A percentile compares a stretch with the other conserved stretches of the same genome.
These are phyloP conservation scores for Xyrichtys novacula DNA, from an alignment of 2,797 vertebrate species.

Conservation along the genomic window DNA sequence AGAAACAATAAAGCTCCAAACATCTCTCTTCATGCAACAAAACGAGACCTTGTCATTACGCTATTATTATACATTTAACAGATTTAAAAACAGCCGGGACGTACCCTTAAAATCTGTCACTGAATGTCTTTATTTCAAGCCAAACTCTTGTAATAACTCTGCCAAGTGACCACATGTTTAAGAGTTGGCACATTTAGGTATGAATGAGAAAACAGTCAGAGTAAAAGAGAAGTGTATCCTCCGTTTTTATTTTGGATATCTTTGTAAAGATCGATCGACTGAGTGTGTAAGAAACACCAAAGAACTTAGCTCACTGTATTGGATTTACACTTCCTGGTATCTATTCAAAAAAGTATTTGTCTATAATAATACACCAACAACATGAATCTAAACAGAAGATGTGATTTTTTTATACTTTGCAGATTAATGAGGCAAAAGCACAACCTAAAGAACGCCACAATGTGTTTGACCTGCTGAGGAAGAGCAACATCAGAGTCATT, in stretches of 20 bases:
- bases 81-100: too few species aligned
- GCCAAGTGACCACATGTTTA: too few species aligned
- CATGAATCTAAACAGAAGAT: neutral
- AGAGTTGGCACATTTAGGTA: too few species aligned
- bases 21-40: too few species aligned
- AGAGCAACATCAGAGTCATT: conserved; percentile 81
- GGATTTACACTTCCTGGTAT: neutral
- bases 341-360: neutral
- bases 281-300: neutral
- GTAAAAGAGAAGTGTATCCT: neutral
- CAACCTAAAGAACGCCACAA: conserved; percentile 59
- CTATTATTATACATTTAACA: too few species aligned
- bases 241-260: neutral
- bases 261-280: neutral
- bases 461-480: conserved; percentile 85
- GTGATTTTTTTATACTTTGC: conserved; percentile 28
- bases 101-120: too few species aligned
- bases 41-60: too few species aligned
- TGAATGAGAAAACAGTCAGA: neutral
- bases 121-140: too few species aligned
- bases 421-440: conserved; percentile 35
- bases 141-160: too few species aligned
- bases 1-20: too few species aligned
- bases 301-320: neutral
- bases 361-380: neutral